Percentiles rank a stretch among this genome's conserved stretches.
Evolutionary conservation across 1,140 invertebrate genomes (phyloP).

Genomic region (Drosophila funebris): DNA sequence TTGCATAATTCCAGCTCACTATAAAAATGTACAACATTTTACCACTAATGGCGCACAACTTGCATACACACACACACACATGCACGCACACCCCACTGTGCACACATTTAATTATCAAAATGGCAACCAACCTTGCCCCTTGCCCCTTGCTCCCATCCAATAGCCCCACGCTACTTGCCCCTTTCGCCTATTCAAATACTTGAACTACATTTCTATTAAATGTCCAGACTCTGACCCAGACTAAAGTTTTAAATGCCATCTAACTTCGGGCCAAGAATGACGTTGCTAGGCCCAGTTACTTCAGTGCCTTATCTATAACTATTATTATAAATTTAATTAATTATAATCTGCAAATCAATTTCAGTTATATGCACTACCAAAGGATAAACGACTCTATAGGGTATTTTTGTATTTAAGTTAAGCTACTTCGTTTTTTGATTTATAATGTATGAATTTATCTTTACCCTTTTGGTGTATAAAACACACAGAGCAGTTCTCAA

Average conservation of each 20-base stretch:
- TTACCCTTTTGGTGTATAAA: neutral
- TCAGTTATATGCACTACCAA: too few relatives aligned
- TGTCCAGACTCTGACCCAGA: conserved; percentile 46
- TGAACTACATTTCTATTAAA: conserved; percentile 67
- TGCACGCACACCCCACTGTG: conserved; percentile 23
- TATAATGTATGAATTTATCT: neutral
- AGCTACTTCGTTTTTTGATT: neutral
- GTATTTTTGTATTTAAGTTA: too few relatives aligned
- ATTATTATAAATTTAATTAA: neutral
- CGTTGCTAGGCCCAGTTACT: neutral
- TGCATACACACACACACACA: conserved; percentile 22
- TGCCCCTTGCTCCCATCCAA: neutral
- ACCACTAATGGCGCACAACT: conserved; percentile 68
- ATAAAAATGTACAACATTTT: conserved; percentile 81
- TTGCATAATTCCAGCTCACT: conserved; percentile 81
- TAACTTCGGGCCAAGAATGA: conserved; percentile 25
- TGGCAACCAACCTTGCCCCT: conserved; percentile 44
- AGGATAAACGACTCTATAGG: too few relatives aligned
- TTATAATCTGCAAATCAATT: neutral
- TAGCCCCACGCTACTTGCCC: neutral
- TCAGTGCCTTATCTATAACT: neutral
- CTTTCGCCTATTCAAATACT: conserved; percentile 30
- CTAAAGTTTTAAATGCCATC: conserved; percentile 49
- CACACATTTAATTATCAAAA: conserved; percentile 80
- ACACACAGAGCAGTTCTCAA: neutral